A percentile compares a stretch with the other conserved stretches of the same genome.
These are phyloP conservation scores for Phaedon cochleariae DNA, from an alignment of 2,888 invertebrate genomes.

Conservation along the genomic window DNA sequence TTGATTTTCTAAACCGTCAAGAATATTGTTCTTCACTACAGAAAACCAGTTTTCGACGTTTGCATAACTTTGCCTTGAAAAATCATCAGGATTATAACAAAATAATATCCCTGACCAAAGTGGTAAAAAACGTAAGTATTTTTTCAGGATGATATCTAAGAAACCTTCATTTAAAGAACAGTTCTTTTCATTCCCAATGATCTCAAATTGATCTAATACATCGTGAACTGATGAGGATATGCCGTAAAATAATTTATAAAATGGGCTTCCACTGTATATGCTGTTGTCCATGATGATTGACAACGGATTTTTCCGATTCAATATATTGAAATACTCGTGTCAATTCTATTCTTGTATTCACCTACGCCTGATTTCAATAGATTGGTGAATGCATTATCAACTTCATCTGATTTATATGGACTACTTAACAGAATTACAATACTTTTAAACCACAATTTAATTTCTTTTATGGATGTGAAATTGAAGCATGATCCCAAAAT, in stretches of 20 bases:
- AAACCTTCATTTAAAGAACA: background rate
- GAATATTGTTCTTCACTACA: slow-evolving; percentile 8
- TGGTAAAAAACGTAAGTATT: slow-evolving; percentile 15
- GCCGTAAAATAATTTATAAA: slow-evolving; percentile 6
- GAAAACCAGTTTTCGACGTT: slow-evolving; percentile 20
- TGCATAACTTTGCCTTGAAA: slow-evolving; percentile 1
- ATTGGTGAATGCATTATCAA: background rate
- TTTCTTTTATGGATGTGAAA: background rate
- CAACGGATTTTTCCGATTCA: background rate
- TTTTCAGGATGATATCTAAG: slow-evolving; percentile 6
- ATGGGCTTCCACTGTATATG: slow-evolving; percentile 8
- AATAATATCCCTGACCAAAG: slow-evolving; percentile 16
- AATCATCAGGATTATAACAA: background rate
- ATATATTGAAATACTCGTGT: background rate
- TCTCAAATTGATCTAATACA: too few relatives aligned
- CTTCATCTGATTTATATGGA: background rate
- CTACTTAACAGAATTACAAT: slow-evolving; percentile 6
- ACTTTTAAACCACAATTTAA: slow-evolving; percentile 2
- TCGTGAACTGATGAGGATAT: background rate
- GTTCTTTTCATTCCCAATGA: background rate
- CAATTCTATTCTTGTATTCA: slow-evolving; percentile 6
- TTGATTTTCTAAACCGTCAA: slow-evolving; percentile 4
- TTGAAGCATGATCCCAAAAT: slow-evolving; percentile 3
- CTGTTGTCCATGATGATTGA: background rate
- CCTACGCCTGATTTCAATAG: background rate